A percentile compares a stretch with the other conserved stretches of the same genome.
phyloP scores from a whole-genome alignment of 92 coral and sea anemone genomes.

The Desmophyllum pertusum region DNA sequence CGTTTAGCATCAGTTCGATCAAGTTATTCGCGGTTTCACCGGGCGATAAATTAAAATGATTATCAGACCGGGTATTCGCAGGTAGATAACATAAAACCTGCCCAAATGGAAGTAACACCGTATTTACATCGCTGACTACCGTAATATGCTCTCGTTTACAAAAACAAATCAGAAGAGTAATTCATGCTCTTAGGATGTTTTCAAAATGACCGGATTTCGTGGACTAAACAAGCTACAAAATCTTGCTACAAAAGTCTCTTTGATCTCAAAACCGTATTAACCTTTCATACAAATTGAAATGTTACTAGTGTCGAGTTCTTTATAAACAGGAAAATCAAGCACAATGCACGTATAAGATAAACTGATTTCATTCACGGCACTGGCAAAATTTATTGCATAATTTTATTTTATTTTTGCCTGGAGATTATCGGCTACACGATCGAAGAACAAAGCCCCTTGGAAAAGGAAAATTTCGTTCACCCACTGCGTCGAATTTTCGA shows the following conservation, averaged over 20 bases:
- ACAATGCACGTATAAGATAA: neutral
- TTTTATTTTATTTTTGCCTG: neutral
- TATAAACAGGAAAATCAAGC: neutral
- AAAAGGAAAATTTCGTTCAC: neutral
- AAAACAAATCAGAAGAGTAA: neutral
- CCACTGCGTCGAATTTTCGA: neutral
- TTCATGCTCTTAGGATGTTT: neutral
- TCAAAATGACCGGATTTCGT: constrained; percentile 5
- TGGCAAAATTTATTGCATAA: neutral
- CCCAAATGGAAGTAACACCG: neutral
- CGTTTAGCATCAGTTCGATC: neutral
- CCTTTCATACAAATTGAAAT: neutral
- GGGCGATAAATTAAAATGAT: neutral
- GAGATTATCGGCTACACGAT: neutral
- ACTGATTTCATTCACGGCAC: neutral
- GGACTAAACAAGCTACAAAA: neutral
- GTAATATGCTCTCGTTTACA: neutral
- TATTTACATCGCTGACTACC: neutral
- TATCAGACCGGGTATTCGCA: neutral
- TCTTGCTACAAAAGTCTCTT: neutral
- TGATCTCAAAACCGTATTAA: neutral
- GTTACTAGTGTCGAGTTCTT: neutral
- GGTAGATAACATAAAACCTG: neutral
- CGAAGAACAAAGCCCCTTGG: constrained; percentile 1
- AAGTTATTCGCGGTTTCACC: neutral